Evolutionary conservation across 1,140 invertebrate species (phyloP).

Genomic region (Drosophila parvula): DNA sequence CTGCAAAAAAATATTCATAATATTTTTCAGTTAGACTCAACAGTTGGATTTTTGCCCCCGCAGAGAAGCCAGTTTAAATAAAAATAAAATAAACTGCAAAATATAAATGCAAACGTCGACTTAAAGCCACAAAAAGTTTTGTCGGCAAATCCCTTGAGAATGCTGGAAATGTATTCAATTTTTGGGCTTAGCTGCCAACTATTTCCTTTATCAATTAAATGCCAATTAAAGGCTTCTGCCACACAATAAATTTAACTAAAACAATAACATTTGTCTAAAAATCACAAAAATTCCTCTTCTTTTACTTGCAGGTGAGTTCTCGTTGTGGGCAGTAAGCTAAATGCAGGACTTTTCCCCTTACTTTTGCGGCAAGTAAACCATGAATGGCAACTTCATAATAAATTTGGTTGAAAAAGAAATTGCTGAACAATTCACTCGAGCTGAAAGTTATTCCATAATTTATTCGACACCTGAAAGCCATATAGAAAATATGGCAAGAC

Average conservation of each 20-base stretch:
- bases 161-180: neutral
- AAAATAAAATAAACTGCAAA: constrained; percentile 13
- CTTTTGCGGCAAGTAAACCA: constrained; percentile 25
- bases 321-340: neutral
- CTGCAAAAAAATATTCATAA: constrained; percentile 42
- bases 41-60: constrained; percentile 36
- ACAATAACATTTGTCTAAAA: constrained; percentile 18
- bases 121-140: neutral
- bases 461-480: constrained; percentile 41
- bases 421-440: constrained; percentile 21
- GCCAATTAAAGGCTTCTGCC: constrained; percentile 21
- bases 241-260: constrained; percentile 28
- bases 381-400: constrained; percentile 12
- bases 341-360: neutral
- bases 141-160: neutral
- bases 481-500: constrained; percentile 35
- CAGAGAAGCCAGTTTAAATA: constrained; percentile 18
- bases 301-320: constrained; percentile 15
- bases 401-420: constrained; percentile 9
- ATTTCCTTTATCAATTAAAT: constrained; percentile 25
- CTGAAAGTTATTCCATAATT: constrained; percentile 40
- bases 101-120: neutral
- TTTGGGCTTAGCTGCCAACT: neutral
- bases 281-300: neutral
- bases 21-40: constrained; percentile 46